Evolutionary conservation across 1,140 invertebrate species (phyloP), one percentile per base, ranked within the genome.

Genomic region (Dreissena rostriformis): DNA sequence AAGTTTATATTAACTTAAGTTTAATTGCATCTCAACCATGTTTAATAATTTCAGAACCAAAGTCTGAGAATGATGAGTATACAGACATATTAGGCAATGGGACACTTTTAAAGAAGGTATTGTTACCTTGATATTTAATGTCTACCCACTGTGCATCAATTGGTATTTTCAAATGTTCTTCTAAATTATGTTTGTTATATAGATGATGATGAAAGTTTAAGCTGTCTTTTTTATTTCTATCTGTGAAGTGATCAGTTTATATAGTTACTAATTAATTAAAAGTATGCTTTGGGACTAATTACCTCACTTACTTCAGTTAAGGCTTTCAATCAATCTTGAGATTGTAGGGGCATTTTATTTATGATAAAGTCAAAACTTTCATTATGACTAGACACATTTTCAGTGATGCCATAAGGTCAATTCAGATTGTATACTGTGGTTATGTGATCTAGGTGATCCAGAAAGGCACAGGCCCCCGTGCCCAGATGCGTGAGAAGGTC

Each of bases 401-500:
- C 8, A 39, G 39, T 39, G 39, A 39, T 39, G 4, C 39, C 39
- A 39, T 39, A 39, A 39, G 39, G 39, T 39, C 8, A 39, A 39
- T 39, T 39, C 39, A 39, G 39, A 39, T 39, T 2, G 2, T 39
- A 39, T 39, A 5, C 39, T 39, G 39, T 39, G 39, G 39, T 39
- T 39, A 39, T 39, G 12, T 61, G 17, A n/a, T 4, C 57, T 78
- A 82, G 79, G 39, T 82, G 7, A 10, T 82, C 14, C 26, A 26
- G 11, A 22, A 17, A 66, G 80, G 80, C n/a, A 49, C 14, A 22
- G 80, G 80, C 15, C 14, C 19, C 4, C 39, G 80, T 26, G 71
- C 80, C 22, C 24, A 24, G 8, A 75, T 82, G 71, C 70, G 72
- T 15, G 80, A 82, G n/a, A n/a, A 68, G 51, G 72, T 82, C n/a